phyloP scores from a whole-genome alignment of 1,140 invertebrate species.

The Pseudomyrmex cubaensis region DNA sequence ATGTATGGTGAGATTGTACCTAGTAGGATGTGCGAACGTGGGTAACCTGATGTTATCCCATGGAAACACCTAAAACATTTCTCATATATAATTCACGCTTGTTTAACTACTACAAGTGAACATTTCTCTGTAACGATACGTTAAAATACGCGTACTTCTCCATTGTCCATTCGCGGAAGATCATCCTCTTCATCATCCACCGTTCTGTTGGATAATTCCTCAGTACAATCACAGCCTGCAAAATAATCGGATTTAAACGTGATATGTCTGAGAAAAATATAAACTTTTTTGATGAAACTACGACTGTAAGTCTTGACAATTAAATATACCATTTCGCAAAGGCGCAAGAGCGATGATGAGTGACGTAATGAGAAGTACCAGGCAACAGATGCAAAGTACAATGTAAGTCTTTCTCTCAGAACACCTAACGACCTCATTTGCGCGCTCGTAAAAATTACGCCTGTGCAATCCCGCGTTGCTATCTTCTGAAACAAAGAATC shows the following conservation, averaged over 20 bases:
- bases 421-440: constrained; percentile 92
- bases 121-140: not conserved
- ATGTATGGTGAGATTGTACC: constrained; percentile 96
- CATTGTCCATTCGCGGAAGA: constrained; percentile 90
- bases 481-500: constrained; percentile 86
- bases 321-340: constrained; percentile 88
- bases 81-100: not conserved
- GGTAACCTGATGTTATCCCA: constrained; percentile 96
- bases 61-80: constrained; percentile 89
- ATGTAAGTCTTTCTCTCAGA: constrained; percentile 93
- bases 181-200: constrained; percentile 87
- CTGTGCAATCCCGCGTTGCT: constrained; percentile 89
- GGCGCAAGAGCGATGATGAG: constrained; percentile 95
- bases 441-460: constrained; percentile 90
- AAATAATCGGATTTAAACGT: not conserved
- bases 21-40: constrained; percentile 90
- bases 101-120: too few relatives aligned
- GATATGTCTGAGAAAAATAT: not conserved
- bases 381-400: constrained; percentile 89
- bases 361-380: constrained; percentile 93
- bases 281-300: not conserved
- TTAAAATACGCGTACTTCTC: constrained; percentile 78
- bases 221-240: constrained; percentile 90
- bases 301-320: not conserved
- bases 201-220: constrained; percentile 88